Percentiles rank a stretch among this genome's conserved stretches.
Evolutionary conservation across 2,797 vertebrate species (phyloP).

Genomic region (Danionella dracula): DNA sequence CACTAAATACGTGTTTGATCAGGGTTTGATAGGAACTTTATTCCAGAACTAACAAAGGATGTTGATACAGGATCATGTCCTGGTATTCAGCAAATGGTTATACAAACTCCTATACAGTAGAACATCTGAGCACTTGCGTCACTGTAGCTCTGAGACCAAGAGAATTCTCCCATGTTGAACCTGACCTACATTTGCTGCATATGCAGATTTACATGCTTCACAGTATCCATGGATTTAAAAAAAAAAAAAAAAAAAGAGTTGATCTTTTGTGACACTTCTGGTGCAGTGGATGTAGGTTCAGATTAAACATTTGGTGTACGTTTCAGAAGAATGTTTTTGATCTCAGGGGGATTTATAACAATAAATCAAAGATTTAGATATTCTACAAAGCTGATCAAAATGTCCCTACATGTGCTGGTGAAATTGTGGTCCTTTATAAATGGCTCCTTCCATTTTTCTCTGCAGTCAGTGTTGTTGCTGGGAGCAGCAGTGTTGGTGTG

Average conservation of each 20-base stretch:
- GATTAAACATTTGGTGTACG: not conserved
- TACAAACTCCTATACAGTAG: not conserved
- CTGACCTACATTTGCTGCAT: conserved; percentile 22
- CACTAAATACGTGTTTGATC: too few species aligned
- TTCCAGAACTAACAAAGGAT: not conserved
- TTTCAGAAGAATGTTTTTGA: not conserved
- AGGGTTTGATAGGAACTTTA: too few species aligned
- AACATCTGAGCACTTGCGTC: not conserved
- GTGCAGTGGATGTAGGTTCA: not conserved
- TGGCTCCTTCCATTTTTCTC: conserved; percentile 12
- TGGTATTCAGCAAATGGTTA: not conserved
- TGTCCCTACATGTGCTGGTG: too few species aligned
- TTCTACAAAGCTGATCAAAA: too few species aligned
- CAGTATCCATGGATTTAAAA: not conserved
- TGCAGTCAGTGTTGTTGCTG: conserved; percentile 87
- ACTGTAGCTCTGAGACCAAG: not conserved
- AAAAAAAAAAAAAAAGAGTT: not conserved
- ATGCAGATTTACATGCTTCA: not conserved
- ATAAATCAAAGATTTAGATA: too few species aligned
- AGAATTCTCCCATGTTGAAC: conserved; percentile 7
- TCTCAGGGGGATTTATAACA: not conserved
- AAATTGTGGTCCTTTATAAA: too few species aligned
- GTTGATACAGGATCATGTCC: not conserved
- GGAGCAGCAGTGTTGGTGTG: conserved; percentile 85
- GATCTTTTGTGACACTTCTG: conserved; percentile 8